Evolutionary conservation across 1,140 invertebrate species (phyloP), one percentile per base, ranked within the genome.

Genomic region (Pogonomyrmex barbatus): DNA sequence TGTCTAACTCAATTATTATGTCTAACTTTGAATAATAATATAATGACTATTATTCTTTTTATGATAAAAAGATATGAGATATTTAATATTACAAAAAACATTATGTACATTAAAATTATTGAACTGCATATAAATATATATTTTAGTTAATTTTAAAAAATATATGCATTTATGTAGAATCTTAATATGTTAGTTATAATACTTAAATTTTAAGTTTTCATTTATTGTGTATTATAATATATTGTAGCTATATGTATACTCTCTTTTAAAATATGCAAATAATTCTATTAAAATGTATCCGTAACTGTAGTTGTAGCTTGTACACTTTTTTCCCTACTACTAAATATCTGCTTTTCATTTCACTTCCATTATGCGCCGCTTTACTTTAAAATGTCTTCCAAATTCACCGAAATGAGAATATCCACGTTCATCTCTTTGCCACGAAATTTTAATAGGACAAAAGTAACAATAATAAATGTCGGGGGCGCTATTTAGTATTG

Each of bases 401-500:
- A 87, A 89, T 89, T 83, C 87, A 33, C 54, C 33, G 45, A 42
- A 50, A 71, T 63, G 45, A 75, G 47, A 60, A 24, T 33, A 47
- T 36, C 47, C 85, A 5, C 39, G 24, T 24, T 73, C 24, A 79
- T 24, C 86, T 75, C 63, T 75, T 76, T 47, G 70, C 75, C 36
- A 60, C 68, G 71, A 83, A 45, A 77, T 89, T 56, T 73, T 77
- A 88, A 63, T 73, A 73, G 45, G 42, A 45, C 70, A 50, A 47
- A 56, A 42, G 12, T 12, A 88, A 45, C 83, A 52, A 76, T 78
- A 88, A 86, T 71, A 60, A 88, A 73, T 76, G 47, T 56, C 83
- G 36, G 4, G 42, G 62, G 56, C 42, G 62, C 76, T 62, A 89
- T 76, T 62, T 56, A 50, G 10, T 67, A 89, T 86, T 81, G 83